These are phyloP conservation scores for Drosophila sucinea DNA, from an alignment of 1,140 invertebrate species.

Conservation along the genomic window DNA sequence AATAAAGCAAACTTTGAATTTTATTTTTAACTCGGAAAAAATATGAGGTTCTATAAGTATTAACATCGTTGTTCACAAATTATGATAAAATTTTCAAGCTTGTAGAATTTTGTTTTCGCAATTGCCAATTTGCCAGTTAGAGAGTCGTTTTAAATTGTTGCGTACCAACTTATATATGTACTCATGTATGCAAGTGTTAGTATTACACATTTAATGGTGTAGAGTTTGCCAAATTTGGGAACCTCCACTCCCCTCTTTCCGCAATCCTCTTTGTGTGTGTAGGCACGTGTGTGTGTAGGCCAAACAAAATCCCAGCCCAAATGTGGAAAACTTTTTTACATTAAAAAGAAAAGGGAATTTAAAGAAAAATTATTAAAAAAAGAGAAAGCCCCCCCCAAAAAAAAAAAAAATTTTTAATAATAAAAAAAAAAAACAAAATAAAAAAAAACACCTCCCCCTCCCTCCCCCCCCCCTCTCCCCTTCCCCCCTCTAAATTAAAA, in stretches of 20 bases:
- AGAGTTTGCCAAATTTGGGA: slow-evolving; percentile 34
- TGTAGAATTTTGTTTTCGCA: slow-evolving; percentile 20
- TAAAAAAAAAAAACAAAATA: too few relatives aligned
- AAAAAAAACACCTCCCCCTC: too few relatives aligned
- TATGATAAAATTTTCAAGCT: slow-evolving; percentile 2
- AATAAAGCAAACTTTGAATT: too few relatives aligned
- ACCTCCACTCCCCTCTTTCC: not conserved
- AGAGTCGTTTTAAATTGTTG: slow-evolving; percentile 23
- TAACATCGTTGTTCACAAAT: not conserved
- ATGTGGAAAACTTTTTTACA: slow-evolving; percentile 27
- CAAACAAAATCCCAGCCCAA: slow-evolving; percentile 15
- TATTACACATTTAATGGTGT: slow-evolving; percentile 32
- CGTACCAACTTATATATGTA: not conserved
- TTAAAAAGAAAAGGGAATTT: too few relatives aligned
- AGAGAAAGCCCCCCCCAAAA: too few relatives aligned
- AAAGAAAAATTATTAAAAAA: too few relatives aligned
- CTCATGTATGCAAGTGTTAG: slow-evolving; percentile 5
- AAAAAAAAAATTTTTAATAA: too few relatives aligned
- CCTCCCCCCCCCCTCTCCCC: too few relatives aligned
- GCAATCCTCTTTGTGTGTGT: not conserved
- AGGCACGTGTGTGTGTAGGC: slow-evolving; percentile 12
- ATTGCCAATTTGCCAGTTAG: slow-evolving; percentile 43
- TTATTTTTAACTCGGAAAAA: too few relatives aligned
- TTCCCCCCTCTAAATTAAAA: too few relatives aligned
- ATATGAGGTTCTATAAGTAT: not conserved